Base-by-base conservation (phyloP, 2,113 vertebrate genomes). In the Psittacula cyanocephala region DNA sequence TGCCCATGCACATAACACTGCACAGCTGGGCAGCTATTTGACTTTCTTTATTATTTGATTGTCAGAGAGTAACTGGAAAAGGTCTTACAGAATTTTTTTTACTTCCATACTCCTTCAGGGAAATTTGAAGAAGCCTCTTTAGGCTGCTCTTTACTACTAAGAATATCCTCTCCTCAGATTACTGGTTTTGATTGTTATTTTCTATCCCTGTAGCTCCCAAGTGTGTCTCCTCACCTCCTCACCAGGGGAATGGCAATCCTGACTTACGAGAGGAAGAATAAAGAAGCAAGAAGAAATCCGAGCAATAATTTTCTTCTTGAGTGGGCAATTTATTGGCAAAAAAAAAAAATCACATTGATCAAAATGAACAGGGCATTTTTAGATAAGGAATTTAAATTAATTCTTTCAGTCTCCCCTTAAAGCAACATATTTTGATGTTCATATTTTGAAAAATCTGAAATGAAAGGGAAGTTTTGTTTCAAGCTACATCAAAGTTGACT, bases 361-460 rank as follows among this genome's bases (percentile, higher is more conserved):
- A 71, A 70, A 89, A 89, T 4, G 1, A 94, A 46, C 11, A 44
- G 31, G 11, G 0, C 0, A 13, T 64, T 87, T 39, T 74, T 37
- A 89, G 43, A 29, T 35, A 64, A 81, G 41, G 6, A 76, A 76
- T 50, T 81, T 44, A 47, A 68, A 76, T 47, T 0, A 49, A 55
- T 82, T 82, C 9, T 72, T 76, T 62, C 47, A 72, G 4, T 72
- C 41, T 60, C 33, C 86, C 27, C 29, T 83, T 79, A 53, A 50
- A 90, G 37, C 5, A 81, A 86, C 90, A 33, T 53, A 77, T 83
- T 70, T 86, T 81, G 0, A 29, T 68, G 15, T 63, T 84, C 27
- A 87, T 47, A 79, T 57, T 86, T 71, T 71, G 69, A 86, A 86
- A 92, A 89, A 17, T 17, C 60, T 86, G 69, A 93, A 88, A 86